phyloP scores from a whole-genome alignment of 2,113 vertebrate genomes.

The Salvator merianae region DNA sequence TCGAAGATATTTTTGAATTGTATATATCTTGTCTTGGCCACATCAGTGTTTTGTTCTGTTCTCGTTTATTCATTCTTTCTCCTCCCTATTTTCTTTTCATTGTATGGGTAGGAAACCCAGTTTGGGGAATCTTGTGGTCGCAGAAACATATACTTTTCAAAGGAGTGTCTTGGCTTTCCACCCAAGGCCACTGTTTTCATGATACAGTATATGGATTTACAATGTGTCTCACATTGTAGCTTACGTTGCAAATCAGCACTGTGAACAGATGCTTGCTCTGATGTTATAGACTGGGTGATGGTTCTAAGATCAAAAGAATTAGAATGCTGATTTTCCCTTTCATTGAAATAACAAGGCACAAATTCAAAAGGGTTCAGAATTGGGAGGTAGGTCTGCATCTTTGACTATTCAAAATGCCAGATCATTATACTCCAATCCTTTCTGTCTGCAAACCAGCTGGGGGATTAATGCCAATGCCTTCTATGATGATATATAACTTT shows the following conservation, averaged over 20 bases:
- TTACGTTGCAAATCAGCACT: background rate
- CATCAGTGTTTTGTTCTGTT: background rate
- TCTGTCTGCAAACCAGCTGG: background rate
- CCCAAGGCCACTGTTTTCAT: background rate
- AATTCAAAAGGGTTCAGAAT: constrained; percentile 11
- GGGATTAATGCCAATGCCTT: background rate
- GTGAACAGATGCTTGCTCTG: background rate
- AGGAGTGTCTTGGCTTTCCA: background rate
- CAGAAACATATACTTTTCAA: background rate
- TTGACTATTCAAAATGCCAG: background rate
- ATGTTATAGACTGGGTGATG: background rate
- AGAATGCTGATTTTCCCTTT: background rate
- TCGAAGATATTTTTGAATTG: background rate
- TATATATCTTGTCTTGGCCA: background rate
- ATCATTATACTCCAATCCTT: background rate
- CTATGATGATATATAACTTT: background rate
- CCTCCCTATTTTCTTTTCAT: background rate
- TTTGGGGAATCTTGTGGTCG: background rate
- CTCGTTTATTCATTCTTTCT: background rate
- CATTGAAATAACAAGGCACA: background rate
- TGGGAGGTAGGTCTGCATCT: background rate
- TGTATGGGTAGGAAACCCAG: background rate
- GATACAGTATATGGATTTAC: background rate
- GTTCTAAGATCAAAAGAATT: background rate
- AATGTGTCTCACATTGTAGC: background rate